A percentile compares a stretch with the other conserved stretches of the same genome.
Evolutionary conservation across 2,113 vertebrate genomes (phyloP).

Genomic region (Hyaena hyaena): DNA sequence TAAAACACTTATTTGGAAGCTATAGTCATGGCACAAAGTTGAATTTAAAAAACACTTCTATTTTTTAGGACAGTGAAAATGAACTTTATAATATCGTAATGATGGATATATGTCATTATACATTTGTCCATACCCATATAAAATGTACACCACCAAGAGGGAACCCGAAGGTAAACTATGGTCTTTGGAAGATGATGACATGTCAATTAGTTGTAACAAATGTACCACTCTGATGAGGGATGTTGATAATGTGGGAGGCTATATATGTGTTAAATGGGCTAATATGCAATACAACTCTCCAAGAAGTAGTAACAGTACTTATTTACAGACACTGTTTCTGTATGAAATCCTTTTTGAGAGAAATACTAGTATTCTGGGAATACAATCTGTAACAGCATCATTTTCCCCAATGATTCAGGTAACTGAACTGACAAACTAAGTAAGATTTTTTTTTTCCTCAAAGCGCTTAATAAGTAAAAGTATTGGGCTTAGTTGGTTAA

Average conservation of each 20-base stretch:
- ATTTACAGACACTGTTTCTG: not conserved
- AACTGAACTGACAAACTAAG: not conserved
- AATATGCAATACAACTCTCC: not conserved
- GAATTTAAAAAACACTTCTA: not conserved
- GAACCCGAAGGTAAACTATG: not conserved
- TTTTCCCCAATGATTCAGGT: not conserved
- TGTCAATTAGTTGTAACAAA: not conserved
- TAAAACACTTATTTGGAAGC: not conserved
- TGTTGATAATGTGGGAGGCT: not conserved
- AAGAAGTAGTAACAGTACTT: not conserved
- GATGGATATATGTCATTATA: not conserved
- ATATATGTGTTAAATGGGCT: not conserved
- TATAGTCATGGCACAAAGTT: not conserved
- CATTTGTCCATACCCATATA: not conserved
- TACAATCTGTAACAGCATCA: not conserved
- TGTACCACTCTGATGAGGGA: not conserved
- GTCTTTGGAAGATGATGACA: not conserved
- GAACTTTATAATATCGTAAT: not conserved
- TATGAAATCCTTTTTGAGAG: not conserved
- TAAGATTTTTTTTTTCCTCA: not conserved
- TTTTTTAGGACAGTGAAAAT: not conserved
- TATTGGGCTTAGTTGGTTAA: too few relatives aligned
- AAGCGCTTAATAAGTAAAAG: too few relatives aligned
- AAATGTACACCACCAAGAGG: not conserved
- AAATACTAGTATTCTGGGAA: not conserved